phyloP scores from a whole-genome alignment of 2,113 vertebrate genomes.

The Stictonetta naevosa region DNA sequence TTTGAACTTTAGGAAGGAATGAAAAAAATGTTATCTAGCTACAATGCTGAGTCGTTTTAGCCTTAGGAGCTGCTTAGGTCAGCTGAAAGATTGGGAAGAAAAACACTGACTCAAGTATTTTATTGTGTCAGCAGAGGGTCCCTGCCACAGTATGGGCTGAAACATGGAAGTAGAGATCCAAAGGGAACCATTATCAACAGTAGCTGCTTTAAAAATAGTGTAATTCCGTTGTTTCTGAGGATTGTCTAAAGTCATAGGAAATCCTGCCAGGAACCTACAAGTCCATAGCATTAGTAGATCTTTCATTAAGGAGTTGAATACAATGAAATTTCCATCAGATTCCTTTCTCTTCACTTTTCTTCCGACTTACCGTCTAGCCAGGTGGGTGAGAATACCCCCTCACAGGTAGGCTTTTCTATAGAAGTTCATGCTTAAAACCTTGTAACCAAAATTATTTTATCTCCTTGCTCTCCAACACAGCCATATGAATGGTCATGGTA shows the following conservation, averaged over 20 bases:
- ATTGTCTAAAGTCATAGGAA: neutral
- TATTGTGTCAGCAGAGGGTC: neutral
- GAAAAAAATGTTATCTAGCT: slow-evolving; percentile 8
- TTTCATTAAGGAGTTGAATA: neutral
- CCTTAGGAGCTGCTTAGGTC: neutral
- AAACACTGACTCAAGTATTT: neutral
- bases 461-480: neutral
- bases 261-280: neutral
- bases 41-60: slow-evolving; percentile 16
- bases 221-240: neutral
- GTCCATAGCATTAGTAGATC: neutral
- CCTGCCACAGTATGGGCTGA: neutral
- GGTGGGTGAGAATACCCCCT: neutral
- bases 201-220: neutral
- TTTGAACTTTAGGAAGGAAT: neutral
- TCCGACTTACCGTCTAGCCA: neutral
- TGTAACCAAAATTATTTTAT: neutral
- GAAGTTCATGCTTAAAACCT: neutral
- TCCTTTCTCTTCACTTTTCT: neutral
- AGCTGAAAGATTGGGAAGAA: neutral
- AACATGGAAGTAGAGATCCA: neutral
- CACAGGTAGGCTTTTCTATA: neutral
- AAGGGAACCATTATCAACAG: neutral
- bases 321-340: neutral
- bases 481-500: neutral